A percentile compares a stretch with the other conserved stretches of the same genome.
These are phyloP conservation scores for Leptinotarsa peninsularis DNA, from an alignment of 2,888 invertebrate genomes.

Conservation along the genomic window DNA sequence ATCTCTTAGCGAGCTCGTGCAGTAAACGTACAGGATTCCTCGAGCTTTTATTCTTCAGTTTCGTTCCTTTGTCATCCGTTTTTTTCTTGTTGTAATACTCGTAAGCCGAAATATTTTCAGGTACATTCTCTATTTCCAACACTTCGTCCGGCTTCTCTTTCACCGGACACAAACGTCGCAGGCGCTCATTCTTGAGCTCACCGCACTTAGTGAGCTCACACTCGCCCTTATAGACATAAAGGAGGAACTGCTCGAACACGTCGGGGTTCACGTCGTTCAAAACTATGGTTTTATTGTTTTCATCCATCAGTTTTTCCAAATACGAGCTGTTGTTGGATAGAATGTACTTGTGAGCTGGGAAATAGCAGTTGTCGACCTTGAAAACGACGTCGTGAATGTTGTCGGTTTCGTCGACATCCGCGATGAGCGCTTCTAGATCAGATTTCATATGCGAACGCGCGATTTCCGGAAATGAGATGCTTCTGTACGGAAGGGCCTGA, in stretches of 20 bases:
- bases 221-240: slow-evolving; percentile 77
- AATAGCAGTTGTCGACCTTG: slow-evolving; percentile 72
- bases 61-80: slow-evolving; percentile 35
- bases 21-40: slow-evolving; percentile 71
- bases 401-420: slow-evolving; percentile 75
- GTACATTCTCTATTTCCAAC: slow-evolving; percentile 27
- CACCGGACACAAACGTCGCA: slow-evolving; percentile 47
- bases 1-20: slow-evolving; percentile 70
- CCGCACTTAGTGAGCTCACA: slow-evolving; percentile 74
- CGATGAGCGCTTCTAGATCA: slow-evolving; percentile 72
- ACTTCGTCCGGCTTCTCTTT: slow-evolving; percentile 41
- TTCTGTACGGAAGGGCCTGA: slow-evolving; percentile 55
- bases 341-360: slow-evolving; percentile 81
- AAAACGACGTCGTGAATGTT: slow-evolving; percentile 80
- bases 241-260: slow-evolving; percentile 79
- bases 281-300: slow-evolving; percentile 63
- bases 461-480: slow-evolving; percentile 44
- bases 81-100: slow-evolving; percentile 64
- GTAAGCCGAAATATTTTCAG: slow-evolving; percentile 67
- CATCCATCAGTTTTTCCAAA: slow-evolving; percentile 71
- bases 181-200: slow-evolving; percentile 60
- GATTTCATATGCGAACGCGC: slow-evolving; percentile 61
- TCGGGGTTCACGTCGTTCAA: slow-evolving; percentile 72
- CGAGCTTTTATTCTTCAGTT: slow-evolving; percentile 48
- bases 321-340: slow-evolving; percentile 75